Percentiles rank a stretch among this genome's conserved stretches.
Conservation (phyloP, 2,797 vertebrate species). For the Gallirallus australis region DNA sequence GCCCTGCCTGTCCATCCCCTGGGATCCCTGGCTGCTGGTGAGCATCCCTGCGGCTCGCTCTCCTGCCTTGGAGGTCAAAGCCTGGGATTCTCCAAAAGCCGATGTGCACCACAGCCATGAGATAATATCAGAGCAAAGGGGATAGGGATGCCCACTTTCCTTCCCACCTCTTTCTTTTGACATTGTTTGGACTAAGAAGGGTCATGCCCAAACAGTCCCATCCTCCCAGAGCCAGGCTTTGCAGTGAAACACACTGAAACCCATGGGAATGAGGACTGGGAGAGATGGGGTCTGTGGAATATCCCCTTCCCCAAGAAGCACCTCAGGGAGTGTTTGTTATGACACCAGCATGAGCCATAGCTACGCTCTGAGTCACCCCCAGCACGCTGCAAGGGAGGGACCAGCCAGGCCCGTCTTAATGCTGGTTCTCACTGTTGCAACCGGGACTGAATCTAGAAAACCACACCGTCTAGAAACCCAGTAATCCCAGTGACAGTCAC, state of each 20-base stretch:
- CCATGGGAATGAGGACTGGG: not conserved
- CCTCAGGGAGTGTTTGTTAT: slow-evolving; percentile 10
- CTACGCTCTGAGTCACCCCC: slow-evolving; percentile 32
- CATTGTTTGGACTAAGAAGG: rapidly evolving
- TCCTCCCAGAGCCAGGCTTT: not conserved
- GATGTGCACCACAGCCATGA: not conserved
- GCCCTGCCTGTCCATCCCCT: not conserved
- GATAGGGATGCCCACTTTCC: not conserved
- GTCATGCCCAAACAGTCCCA: not conserved
- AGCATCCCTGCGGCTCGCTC: not conserved
- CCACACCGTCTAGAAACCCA: not conserved
- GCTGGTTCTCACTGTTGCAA: slow-evolving; percentile 4
- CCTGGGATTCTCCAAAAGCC: not conserved
- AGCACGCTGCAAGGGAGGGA: not conserved
- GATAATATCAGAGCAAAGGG: not conserved
- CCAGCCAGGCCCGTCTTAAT: not conserved
- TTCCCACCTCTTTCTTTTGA: not conserved
- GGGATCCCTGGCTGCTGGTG: not conserved
- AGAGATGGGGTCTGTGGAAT: not conserved
- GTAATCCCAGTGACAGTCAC: not conserved
- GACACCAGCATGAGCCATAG: slow-evolving; percentile 14
- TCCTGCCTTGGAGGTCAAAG: not conserved
- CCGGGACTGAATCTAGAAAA: not conserved
- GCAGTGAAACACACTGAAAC: not conserved
- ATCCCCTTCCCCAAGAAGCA: not conserved